Base-by-base conservation (phyloP, 2,113 vertebrate genomes). In the Merops nubicus region DNA sequence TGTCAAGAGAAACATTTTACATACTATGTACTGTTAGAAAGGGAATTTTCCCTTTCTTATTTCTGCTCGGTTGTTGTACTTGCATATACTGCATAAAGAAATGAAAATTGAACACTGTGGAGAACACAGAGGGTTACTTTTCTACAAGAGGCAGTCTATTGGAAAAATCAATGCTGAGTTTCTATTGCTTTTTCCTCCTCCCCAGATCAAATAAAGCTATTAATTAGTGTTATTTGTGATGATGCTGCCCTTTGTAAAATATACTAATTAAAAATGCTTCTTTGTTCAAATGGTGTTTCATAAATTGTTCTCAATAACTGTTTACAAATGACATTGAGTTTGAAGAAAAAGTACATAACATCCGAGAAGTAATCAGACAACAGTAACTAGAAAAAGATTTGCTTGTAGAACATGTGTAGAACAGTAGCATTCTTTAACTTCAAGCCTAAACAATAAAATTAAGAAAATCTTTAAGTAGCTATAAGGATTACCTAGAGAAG, bases 251-350 rank as follows among this genome's bases (percentile, higher is more conserved):
- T 97, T 96, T 96, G 38, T 43, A 88, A 92, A 91, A 88, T 62
- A 83, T 51, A 70, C 68, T 85, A 50, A 86, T 95, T 97, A 92
- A 91, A 94, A 96, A 94, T 70, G 6, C 43, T 91, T 89, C 48
- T 91, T 82, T 57, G 36, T 95, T 95, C 86, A 94, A 96, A 93
- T 62, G 36, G n/a, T 38, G 48, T 80, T 96, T 91, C 91, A 91
- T 91, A 90, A 96, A 82, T 94, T 75, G 74, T 96, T 92, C 75
- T 88, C 56, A 94, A 50, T 33, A 38, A 45, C 34, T 59, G 65
- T 72, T 97, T 95, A 82, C 62, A 95, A 93, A 80, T 82, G 81
- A 93, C 79, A 85, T 64, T 6, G 1, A 48, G 33, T 92, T 80
- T 74, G 93, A 93, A 93, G 73, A 45, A 95, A 87, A 96, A 83